Conservation (phyloP, 2,888 invertebrate genomes). For the Hypomecis atomaria region DNA sequence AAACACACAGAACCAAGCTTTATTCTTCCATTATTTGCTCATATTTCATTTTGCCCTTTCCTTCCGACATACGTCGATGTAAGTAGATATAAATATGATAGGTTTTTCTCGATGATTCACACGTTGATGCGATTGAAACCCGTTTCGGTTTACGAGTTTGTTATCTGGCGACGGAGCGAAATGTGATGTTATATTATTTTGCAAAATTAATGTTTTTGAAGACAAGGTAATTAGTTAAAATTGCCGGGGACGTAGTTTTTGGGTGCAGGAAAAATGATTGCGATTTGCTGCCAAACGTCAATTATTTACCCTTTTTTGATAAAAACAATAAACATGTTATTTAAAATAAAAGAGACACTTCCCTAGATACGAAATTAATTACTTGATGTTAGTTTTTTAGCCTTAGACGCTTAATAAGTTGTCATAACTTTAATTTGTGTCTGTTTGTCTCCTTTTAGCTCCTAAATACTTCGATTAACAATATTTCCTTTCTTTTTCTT, state of each 20-base stretch:
- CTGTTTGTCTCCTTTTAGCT: too few relatives aligned
- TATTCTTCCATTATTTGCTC: too few relatives aligned
- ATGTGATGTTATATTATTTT: slow-evolving; percentile 24
- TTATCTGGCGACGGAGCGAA: slow-evolving; percentile 33
- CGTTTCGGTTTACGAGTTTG: slow-evolving; percentile 38
- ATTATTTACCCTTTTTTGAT: neutral
- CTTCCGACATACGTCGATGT: too few relatives aligned
- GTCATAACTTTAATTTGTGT: too few relatives aligned
- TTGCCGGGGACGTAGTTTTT: slow-evolving; percentile 11
- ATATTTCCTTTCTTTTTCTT: too few relatives aligned
- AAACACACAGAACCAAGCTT: too few relatives aligned
- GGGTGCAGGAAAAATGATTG: slow-evolving; percentile 17
- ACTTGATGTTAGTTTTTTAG: too few relatives aligned
- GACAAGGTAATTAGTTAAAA: slow-evolving; percentile 11
- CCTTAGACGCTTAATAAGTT: too few relatives aligned
- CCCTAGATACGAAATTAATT: too few relatives aligned
- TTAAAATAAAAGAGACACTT: too few relatives aligned
- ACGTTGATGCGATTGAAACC: slow-evolving; percentile 32
- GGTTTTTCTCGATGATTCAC: slow-evolving; percentile 35
- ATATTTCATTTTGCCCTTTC: too few relatives aligned
- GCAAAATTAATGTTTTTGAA: slow-evolving; percentile 21
- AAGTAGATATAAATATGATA: neutral
- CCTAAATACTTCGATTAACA: too few relatives aligned
- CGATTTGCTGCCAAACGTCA: neutral
- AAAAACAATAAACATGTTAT: neutral